A percentile compares a stretch with the other conserved stretches of the same genome.
Evolutionary conservation across 2,797 vertebrate genomes (phyloP).

Genomic region (Discoglossus pictus): DNA sequence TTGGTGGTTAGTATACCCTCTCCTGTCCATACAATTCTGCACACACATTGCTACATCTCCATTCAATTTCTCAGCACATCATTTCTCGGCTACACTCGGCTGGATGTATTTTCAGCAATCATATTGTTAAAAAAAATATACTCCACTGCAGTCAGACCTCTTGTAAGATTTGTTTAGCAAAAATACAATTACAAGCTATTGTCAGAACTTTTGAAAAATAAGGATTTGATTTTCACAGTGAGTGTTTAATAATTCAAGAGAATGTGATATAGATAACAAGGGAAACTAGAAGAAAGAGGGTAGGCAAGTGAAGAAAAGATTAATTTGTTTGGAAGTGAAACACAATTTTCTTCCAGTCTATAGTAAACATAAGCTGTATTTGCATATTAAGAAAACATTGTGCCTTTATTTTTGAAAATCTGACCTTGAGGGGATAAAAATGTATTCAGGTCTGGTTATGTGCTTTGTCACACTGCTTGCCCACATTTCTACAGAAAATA

Average conservation of each 20-base stretch:
- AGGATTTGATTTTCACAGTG: conserved; percentile 37
- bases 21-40: no score
- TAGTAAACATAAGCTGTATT: conserved; percentile 21
- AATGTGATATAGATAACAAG: conserved; percentile 37
- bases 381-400: conserved; percentile 34
- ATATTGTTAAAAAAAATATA: conserved; percentile 19
- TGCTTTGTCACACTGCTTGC: conserved; percentile 34
- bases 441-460: conserved; percentile 30
- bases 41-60: no score
- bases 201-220: conserved; percentile 44
- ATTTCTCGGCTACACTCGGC: not conserved
- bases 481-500: conserved; percentile 31
- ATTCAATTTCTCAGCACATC: not conserved
- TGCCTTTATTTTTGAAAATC: conserved; percentile 31
- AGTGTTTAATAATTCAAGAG: conserved; percentile 45
- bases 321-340: conserved; percentile 38
- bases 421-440: conserved; percentile 40
- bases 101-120: conserved; percentile 4
- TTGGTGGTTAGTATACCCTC: no score
- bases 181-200: conserved; percentile 41
- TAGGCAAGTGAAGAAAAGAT: conserved; percentile 26
- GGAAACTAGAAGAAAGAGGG: conserved; percentile 35
- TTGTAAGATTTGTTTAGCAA: conserved; percentile 27
- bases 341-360: conserved; percentile 35
- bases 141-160: not conserved